A percentile compares a stretch with the other conserved stretches of the same genome.
These are phyloP conservation scores for Sycon ciliatum DNA, from an alignment of 37 sponge, comb jelly and placozoan genomes.

Conservation along the genomic window DNA sequence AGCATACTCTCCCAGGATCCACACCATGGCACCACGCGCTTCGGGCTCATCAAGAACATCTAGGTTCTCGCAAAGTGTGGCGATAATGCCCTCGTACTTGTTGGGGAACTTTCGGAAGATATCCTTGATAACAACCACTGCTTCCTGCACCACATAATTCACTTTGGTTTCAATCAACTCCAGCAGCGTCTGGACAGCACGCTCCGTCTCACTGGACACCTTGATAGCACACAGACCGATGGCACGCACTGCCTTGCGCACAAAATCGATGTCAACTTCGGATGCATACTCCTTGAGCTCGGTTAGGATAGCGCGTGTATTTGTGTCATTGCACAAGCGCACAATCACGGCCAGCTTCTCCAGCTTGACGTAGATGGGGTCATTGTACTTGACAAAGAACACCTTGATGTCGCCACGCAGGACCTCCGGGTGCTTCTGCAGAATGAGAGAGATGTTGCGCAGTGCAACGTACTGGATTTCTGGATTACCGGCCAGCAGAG, in stretches of 20 bases:
- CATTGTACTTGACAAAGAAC: slow-evolving; percentile 99
- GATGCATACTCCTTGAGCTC: slow-evolving; percentile 98
- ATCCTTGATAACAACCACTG: slow-evolving; percentile 92
- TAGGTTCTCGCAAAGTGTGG: slow-evolving; percentile 91
- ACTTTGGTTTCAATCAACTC: slow-evolving; percentile 98
- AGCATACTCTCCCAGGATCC: slow-evolving; percentile 97
- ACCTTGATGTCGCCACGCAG: slow-evolving; percentile 92
- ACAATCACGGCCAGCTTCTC: slow-evolving; percentile 99
- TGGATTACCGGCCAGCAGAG: slow-evolving; percentile 84
- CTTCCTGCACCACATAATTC: slow-evolving; percentile 98
- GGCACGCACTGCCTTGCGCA: slow-evolving; percentile 92
- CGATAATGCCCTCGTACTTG: slow-evolving; percentile 95
- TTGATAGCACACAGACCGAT: slow-evolving; percentile 99
- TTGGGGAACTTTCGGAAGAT: slow-evolving; percentile 97
- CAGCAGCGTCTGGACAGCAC: slow-evolving; percentile 83
- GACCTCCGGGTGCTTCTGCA: slow-evolving; percentile 89
- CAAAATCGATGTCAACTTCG: slow-evolving; percentile 99
- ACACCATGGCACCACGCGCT: slow-evolving; percentile 97
- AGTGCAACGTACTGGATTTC: slow-evolving; percentile 98
- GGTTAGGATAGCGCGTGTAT: slow-evolving; percentile 84
- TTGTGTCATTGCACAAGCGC: slow-evolving; percentile 64
- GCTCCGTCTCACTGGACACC: slow-evolving; percentile 97
- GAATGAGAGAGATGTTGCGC: slow-evolving; percentile 94
- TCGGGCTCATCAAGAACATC: slow-evolving; percentile 98
- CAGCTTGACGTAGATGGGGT: slow-evolving; percentile 97